These are phyloP conservation scores for Catotricha subobsoleta DNA, from an alignment of 2,888 invertebrate genomes.

Conservation along the genomic window DNA sequence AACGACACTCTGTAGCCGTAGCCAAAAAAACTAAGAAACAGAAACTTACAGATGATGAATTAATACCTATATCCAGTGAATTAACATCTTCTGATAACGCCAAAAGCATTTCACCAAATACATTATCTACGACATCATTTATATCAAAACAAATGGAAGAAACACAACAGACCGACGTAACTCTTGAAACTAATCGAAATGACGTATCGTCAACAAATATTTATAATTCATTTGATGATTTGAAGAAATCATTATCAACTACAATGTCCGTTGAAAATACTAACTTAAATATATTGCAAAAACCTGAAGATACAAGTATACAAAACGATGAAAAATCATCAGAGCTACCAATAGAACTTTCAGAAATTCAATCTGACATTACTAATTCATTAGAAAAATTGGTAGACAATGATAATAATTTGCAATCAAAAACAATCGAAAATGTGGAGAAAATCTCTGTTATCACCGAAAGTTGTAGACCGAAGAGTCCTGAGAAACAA, in stretches of 20 bases:
- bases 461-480: slow-evolving; percentile 1
- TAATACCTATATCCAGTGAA: too few relatives aligned
- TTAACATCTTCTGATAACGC: not conserved
- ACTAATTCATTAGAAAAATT: not conserved
- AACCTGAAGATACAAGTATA: not conserved
- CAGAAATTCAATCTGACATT: not conserved
- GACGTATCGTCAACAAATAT: not conserved
- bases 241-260: not conserved
- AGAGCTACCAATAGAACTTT: not conserved
- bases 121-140: not conserved
- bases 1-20: slow-evolving; percentile 16
- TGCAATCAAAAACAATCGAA: not conserved
- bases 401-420: not conserved
- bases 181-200: too few relatives aligned
- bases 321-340: too few relatives aligned
- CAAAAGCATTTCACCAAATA: not conserved
- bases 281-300: not conserved
- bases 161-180: too few relatives aligned
- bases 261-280: not conserved
- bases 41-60: slow-evolving; percentile 18
- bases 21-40: slow-evolving; percentile 28
- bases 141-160: not conserved
- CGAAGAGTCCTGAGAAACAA: not conserved
- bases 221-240: too few relatives aligned
- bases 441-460: slow-evolving; percentile 7